Percentiles rank a stretch among this genome's conserved stretches.
These are phyloP conservation scores for Acleris emargana DNA, from an alignment of 2,888 invertebrate species.

Conservation along the genomic window DNA sequence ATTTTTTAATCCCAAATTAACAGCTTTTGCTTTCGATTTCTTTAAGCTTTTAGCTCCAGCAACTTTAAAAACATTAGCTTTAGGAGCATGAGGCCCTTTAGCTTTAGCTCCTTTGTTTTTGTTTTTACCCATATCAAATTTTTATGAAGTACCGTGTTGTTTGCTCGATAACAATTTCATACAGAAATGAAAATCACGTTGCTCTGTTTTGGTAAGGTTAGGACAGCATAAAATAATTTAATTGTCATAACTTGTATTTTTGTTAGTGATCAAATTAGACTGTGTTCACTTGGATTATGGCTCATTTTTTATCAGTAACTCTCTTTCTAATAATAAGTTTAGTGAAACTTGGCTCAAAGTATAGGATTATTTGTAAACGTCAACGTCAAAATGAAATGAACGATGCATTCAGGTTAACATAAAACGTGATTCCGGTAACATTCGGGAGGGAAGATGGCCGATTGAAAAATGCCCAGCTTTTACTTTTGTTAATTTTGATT, in stretches of 20 bases:
- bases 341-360: too few species aligned
- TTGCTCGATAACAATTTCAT: too few species aligned
- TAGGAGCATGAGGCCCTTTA: constrained; percentile 50
- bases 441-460: too few species aligned
- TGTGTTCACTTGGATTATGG: neutral
- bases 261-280: neutral
- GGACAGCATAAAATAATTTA: neutral
- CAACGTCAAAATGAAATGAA: neutral
- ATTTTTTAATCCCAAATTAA: constrained; percentile 75
- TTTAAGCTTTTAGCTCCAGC: constrained; percentile 78
- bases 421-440: too few species aligned
- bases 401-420: too few species aligned
- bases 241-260: neutral
- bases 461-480: too few species aligned
- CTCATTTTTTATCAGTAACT: neutral
- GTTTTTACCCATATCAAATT: constrained; percentile 66
- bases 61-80: constrained; percentile 75
- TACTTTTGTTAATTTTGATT: too few species aligned
- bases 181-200: neutral
- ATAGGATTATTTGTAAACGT: constrained; percentile 7
- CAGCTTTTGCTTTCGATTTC: constrained; percentile 74
- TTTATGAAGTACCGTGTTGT: neutral
- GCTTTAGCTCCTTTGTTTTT: constrained; percentile 67
- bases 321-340: too few species aligned
- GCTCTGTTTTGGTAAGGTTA: neutral